Evolutionary conservation across 2,113 vertebrate species (phyloP).

Genomic region (Reinhardtius hippoglossoides): DNA sequence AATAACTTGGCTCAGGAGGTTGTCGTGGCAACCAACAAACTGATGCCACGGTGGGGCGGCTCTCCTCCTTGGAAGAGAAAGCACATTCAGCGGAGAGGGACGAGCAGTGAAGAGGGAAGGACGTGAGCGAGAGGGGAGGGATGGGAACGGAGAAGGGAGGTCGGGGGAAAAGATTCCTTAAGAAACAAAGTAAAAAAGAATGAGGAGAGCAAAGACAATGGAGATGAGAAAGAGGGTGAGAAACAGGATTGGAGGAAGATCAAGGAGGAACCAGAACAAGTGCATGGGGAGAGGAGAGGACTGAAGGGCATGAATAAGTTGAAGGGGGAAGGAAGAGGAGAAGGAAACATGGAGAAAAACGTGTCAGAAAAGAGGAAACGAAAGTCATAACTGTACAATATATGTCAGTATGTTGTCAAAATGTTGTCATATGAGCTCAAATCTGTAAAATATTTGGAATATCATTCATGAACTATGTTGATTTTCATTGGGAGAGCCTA

Average conservation of each 20-base stretch:
- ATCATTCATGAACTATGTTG: too few species aligned
- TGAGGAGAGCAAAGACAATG: not conserved
- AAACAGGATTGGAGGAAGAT: conserved; percentile 8
- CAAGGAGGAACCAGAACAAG: not conserved
- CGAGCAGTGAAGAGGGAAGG: conserved; percentile 14
- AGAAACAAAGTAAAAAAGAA: not conserved
- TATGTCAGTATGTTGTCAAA: too few species aligned
- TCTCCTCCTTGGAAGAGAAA: conserved; percentile 48
- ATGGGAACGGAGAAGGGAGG: not conserved
- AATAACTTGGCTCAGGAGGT: conserved; percentile 73
- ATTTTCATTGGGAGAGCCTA: too few species aligned
- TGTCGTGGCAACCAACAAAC: conserved; percentile 78
- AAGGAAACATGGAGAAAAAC: not conserved
- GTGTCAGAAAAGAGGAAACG: not conserved
- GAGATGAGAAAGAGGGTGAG: not conserved
- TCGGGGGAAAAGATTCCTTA: not conserved
- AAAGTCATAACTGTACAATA: not conserved
- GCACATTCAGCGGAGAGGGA: conserved; percentile 20
- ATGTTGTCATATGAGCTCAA: too few species aligned
- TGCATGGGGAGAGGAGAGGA: not conserved
- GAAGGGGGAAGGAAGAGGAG: not conserved
- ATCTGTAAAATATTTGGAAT: too few species aligned
- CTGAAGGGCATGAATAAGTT: not conserved
- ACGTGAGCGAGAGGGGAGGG: conserved; percentile 4
- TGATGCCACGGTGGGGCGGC: conserved; percentile 67